Evolutionary conservation across 2,888 invertebrate species (phyloP).

Genomic region (Microchrysa polita): DNA sequence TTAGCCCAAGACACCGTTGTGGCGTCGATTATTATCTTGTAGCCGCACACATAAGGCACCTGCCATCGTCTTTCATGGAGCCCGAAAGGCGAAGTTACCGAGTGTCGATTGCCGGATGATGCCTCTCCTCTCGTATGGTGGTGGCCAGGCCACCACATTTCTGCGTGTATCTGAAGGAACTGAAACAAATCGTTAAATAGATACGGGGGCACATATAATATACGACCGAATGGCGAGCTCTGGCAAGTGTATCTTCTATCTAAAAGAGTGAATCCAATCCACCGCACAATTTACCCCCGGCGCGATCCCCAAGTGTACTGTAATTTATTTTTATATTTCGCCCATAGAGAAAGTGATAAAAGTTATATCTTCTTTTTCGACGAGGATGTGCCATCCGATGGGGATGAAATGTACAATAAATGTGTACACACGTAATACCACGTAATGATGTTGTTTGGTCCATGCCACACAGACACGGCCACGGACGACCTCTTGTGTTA

Average conservation of each 20-base stretch:
- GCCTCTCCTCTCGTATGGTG: no score
- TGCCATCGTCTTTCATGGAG: conserved; percentile 39
- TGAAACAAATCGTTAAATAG: background rate
- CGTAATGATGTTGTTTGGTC: background rate
- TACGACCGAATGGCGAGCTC: no score
- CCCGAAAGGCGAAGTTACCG: background rate
- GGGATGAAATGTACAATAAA: background rate
- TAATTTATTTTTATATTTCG: conserved; percentile 39
- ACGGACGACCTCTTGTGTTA: background rate
- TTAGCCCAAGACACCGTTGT: conserved; percentile 16
- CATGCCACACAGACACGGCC: background rate
- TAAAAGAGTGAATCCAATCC: background rate
- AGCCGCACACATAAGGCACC: conserved; percentile 27
- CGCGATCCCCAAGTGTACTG: background rate
- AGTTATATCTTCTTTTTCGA: conserved; percentile 21
- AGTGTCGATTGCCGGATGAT: background rate
- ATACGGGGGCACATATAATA: no score
- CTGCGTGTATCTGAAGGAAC: no score
- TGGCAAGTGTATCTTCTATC: background rate
- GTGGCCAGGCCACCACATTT: background rate
- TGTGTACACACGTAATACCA: background rate
- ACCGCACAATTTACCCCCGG: background rate
- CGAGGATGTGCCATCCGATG: background rate
- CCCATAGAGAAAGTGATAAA: conserved; percentile 39
- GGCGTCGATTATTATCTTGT: background rate